phyloP scores from a whole-genome alignment of 2,888 invertebrate genomes.

The Tetanocera ferruginea region DNA sequence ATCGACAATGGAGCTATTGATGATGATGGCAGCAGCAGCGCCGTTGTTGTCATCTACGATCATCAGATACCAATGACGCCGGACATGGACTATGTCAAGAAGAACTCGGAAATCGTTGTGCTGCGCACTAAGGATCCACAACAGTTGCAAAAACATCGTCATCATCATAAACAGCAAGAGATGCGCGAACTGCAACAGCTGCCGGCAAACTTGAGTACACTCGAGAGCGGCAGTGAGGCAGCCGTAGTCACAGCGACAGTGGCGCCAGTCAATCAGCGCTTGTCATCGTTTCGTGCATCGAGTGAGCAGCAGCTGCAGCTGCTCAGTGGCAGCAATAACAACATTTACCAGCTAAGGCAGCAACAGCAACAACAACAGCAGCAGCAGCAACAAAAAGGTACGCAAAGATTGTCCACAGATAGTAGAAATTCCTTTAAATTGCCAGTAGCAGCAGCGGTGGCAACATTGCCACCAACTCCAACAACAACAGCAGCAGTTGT shows the following conservation, averaged over 20 bases:
- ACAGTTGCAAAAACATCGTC: slow-evolving; percentile 43
- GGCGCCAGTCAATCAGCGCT: slow-evolving; percentile 68
- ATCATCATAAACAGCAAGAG: slow-evolving; percentile 55
- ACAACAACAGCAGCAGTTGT: slow-evolving; percentile 42
- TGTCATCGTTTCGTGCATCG: slow-evolving; percentile 68
- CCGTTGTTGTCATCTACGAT: slow-evolving; percentile 68
- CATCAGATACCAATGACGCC: slow-evolving; percentile 67
- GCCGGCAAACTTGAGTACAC: slow-evolving; percentile 56
- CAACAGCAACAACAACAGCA: slow-evolving; percentile 24
- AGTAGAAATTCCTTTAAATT: slow-evolving; percentile 48
- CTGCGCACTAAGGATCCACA: slow-evolving; percentile 68
- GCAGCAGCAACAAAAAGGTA: slow-evolving; percentile 57
- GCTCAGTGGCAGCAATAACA: slow-evolving; percentile 54
- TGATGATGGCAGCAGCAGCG: slow-evolving; percentile 59
- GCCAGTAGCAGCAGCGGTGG: slow-evolving; percentile 43
- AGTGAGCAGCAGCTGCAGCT: slow-evolving; percentile 66
- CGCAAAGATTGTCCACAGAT: slow-evolving; percentile 49
- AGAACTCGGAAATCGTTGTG: slow-evolving; percentile 69
- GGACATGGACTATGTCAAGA: slow-evolving; percentile 67
- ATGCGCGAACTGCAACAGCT: slow-evolving; percentile 63
- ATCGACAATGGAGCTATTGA: background rate
- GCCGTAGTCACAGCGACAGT: slow-evolving; percentile 58
- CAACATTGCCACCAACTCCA: slow-evolving; percentile 48
- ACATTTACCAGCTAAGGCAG: slow-evolving; percentile 38
- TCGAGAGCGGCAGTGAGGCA: slow-evolving; percentile 48